Conservation (phyloP, 1,140 invertebrate species). For the Megalopta genalis region DNA sequence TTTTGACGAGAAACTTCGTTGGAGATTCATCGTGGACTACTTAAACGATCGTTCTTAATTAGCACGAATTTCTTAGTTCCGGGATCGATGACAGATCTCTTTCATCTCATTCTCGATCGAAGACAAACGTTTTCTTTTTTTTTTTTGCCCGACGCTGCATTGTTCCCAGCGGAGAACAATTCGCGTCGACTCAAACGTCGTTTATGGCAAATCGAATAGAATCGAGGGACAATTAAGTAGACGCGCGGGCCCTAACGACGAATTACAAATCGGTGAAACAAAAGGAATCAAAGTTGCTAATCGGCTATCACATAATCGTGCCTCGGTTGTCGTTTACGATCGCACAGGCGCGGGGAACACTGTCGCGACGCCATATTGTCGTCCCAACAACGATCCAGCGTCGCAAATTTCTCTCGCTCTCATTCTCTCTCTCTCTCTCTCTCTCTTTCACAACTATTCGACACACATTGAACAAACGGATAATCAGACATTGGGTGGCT, state of each 20-base stretch:
- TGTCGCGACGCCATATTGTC: constrained; percentile 8
- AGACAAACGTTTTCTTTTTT: too few species aligned
- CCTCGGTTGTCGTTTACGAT: constrained; percentile 25
- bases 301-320: constrained; percentile 45
- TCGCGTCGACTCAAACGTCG: neutral
- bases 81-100: too few species aligned
- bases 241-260: neutral
- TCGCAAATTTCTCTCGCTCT: constrained; percentile 29
- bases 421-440: too few species aligned
- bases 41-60: too few species aligned
- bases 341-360: constrained; percentile 5
- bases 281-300: constrained; percentile 20
- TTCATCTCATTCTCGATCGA: too few species aligned
- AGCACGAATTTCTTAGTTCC: too few species aligned
- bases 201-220: constrained; percentile 34
- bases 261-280: constrained; percentile 29
- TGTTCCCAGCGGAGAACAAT: neutral
- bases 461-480: constrained; percentile 56
- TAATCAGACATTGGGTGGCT: constrained; percentile 46
- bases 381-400: constrained; percentile 31
- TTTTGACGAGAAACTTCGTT: too few species aligned
- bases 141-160: neutral
- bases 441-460: constrained; percentile 31
- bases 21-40: too few species aligned
- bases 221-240: neutral